Percentiles rank a stretch among this genome's conserved stretches.
phyloP scores from a whole-genome alignment of 2,113 vertebrate genomes.

The Pterocles gutturalis region DNA sequence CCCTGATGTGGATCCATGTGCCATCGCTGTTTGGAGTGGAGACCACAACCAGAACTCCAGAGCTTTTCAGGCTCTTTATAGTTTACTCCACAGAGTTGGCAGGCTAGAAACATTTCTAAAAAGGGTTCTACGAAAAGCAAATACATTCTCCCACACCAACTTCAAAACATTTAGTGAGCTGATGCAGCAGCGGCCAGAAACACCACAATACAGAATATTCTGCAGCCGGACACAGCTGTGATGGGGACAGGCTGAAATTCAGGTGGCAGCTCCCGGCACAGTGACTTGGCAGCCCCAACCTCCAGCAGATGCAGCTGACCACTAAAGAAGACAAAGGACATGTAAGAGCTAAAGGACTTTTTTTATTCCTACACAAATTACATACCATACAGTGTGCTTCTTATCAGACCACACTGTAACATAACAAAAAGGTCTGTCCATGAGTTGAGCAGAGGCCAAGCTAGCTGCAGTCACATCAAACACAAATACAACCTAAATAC shows the following conservation, averaged over 20 bases:
- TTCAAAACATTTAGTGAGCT: not conserved
- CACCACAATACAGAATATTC: not conserved
- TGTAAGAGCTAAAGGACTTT: not conserved
- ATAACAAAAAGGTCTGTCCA: not conserved
- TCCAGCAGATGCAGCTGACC: not conserved
- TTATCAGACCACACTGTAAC: not conserved
- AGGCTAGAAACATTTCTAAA: not conserved
- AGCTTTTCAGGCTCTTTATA: not conserved
- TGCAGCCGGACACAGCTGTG: not conserved
- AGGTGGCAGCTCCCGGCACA: not conserved
- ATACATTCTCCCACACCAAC: not conserved
- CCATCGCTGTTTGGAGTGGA: rapidly evolving
- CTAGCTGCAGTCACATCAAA: not conserved
- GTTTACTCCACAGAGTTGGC: not conserved
- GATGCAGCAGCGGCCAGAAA: not conserved
- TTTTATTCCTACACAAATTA: not conserved
- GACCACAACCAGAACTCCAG: not conserved
- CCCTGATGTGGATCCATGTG: not conserved
- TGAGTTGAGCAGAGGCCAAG: not conserved
- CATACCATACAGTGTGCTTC: not conserved
- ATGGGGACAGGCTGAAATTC: not conserved
- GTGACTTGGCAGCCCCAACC: not conserved
- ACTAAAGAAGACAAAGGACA: not conserved
- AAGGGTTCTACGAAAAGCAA: not conserved
- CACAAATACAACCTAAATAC: not conserved